Evolutionary conservation across 2,888 invertebrate genomes (phyloP).

Genomic region (Leptogaster cylindrica): DNA sequence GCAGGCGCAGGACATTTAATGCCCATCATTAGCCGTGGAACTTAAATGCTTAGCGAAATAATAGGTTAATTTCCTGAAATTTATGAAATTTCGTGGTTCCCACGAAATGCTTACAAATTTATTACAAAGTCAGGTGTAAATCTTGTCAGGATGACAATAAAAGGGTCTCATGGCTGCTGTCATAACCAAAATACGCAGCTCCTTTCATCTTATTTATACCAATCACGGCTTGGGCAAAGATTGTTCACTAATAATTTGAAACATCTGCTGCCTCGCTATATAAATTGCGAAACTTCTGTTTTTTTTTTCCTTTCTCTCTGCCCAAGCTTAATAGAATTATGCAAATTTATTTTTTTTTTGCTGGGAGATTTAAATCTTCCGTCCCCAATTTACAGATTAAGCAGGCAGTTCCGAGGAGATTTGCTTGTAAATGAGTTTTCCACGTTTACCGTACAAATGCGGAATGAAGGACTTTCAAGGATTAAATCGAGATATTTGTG

Average conservation of each 20-base stretch:
- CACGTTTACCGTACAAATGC: no score
- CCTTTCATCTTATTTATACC: background rate
- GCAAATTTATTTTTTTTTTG: conserved; percentile 20
- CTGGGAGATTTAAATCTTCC: conserved; percentile 23
- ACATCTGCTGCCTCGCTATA: conserved; percentile 17
- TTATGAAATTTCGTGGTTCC: no score
- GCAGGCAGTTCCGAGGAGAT: conserved; percentile 10
- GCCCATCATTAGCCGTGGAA: no score
- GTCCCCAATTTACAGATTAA: conserved; percentile 23
- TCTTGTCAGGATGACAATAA: background rate
- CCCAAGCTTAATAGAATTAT: conserved; percentile 11
- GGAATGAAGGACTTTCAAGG: no score
- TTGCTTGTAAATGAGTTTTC: conserved; percentile 10
- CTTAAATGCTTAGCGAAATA: no score
- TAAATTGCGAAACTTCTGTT: no score
- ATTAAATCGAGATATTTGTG: no score
- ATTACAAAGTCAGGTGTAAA: conserved; percentile 33
- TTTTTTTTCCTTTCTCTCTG: background rate
- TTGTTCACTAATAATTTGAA: conserved; percentile 12
- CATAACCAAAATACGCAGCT: conserved; percentile 1
- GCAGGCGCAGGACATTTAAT: no score
- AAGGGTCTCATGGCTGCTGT: background rate
- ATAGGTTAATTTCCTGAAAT: background rate
- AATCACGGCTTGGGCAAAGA: background rate
- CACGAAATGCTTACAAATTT: conserved; percentile 13